Conservation (phyloP, 2,797 vertebrate genomes). For the Sebastolobus altivelis region DNA sequence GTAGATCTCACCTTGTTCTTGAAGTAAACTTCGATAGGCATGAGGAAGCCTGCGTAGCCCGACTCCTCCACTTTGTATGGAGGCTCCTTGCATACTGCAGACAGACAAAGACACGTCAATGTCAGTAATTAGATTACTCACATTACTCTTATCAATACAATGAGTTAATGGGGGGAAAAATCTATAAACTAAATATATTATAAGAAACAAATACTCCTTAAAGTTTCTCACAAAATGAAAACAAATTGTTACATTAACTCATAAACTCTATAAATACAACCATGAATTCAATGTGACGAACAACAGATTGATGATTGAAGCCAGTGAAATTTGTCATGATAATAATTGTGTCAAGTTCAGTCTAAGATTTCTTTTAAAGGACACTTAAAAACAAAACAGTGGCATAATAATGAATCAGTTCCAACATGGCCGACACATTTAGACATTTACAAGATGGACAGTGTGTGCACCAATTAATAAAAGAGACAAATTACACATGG, state of each 20-base stretch:
- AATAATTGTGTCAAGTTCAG: background rate
- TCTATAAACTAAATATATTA: background rate
- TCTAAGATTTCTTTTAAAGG: background rate
- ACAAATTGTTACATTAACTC: background rate
- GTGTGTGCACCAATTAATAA: background rate
- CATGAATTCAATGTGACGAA: background rate
- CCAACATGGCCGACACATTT: background rate
- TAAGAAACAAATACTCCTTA: background rate
- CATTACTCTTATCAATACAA: background rate
- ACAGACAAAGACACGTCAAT: slow-evolving; percentile 59
- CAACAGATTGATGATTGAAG: background rate
- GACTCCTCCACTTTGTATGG: slow-evolving; percentile 99
- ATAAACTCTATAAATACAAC: background rate
- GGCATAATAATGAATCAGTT: background rate
- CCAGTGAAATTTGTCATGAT: background rate
- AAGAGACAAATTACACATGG: background rate
- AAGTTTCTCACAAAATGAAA: background rate
- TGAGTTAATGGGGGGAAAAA: background rate
- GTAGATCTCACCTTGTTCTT: slow-evolving; percentile 93
- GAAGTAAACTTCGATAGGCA: slow-evolving; percentile 99
- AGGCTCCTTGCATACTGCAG: slow-evolving; percentile 96
- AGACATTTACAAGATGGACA: slow-evolving; percentile 1
- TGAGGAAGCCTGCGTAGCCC: slow-evolving; percentile 98
- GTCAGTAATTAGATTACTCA: background rate
- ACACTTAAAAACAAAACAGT: background rate